Conservation (phyloP, 2,113 vertebrate species). For the Oncorhynchus tshawytscha region DNA sequence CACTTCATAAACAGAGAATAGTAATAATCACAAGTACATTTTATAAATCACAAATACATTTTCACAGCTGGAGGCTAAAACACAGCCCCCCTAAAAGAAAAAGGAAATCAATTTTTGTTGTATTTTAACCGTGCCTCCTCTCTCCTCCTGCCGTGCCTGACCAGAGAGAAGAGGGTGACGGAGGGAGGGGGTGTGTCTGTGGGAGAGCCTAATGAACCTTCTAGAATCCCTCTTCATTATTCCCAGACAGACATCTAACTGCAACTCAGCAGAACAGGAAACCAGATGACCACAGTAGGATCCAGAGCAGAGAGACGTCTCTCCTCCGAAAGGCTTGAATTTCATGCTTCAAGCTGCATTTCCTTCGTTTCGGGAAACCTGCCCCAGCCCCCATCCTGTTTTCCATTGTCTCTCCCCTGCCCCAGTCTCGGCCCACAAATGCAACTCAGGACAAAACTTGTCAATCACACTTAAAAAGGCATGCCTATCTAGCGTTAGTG, state of each 20-base stretch:
- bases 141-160: too few species aligned
- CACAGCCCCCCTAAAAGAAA: too few species aligned
- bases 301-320: constrained; percentile 9
- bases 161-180: too few species aligned
- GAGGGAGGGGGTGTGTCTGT: too few species aligned
- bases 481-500: neutral
- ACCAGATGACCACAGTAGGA: neutral
- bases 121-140: too few species aligned
- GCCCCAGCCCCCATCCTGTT: constrained; percentile 38
- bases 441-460: neutral
- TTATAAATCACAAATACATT: too few species aligned
- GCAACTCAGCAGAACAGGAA: constrained; percentile 58
- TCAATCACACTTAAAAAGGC: neutral
- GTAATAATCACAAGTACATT: too few species aligned
- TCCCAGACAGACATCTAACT: constrained; percentile 34
- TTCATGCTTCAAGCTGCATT: constrained; percentile 49
- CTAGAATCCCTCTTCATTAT: constrained; percentile 56
- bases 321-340: constrained; percentile 45
- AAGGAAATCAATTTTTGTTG: too few species aligned
- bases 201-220: constrained; percentile 26
- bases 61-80: too few species aligned
- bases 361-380: constrained; percentile 21
- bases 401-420: constrained; percentile 36
- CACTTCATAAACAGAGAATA: too few species aligned
- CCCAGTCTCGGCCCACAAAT: neutral